Conservation (phyloP, 2,797 vertebrate genomes). For the Halcyon smyrnensis region DNA sequence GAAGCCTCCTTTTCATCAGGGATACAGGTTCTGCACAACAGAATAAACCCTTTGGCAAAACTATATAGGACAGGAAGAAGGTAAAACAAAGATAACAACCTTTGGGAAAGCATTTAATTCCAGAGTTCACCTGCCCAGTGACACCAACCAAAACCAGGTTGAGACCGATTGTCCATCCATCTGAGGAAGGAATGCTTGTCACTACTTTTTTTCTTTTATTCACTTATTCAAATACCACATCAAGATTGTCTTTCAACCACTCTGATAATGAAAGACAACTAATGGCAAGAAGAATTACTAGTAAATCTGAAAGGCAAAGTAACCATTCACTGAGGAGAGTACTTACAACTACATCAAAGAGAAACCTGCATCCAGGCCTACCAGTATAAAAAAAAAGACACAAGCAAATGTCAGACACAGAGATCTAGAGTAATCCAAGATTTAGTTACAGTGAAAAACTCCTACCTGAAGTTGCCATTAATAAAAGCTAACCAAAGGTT, state of each 20-base stretch:
- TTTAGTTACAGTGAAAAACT: not conserved
- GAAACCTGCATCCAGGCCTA: not conserved
- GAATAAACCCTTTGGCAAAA: not conserved
- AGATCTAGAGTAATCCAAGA: not conserved
- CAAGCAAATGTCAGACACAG: not conserved
- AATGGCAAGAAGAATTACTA: not conserved
- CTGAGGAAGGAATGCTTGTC: not conserved
- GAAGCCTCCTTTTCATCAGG: not conserved
- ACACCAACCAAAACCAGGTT: not conserved
- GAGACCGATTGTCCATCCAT: accelerated
- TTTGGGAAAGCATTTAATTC: not conserved
- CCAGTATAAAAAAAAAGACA: not conserved
- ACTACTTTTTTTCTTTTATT: not conserved
- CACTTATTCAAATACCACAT: not conserved
- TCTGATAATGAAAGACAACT: not conserved
- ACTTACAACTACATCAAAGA: not conserved
- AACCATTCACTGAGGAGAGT: not conserved
- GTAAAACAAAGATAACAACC: not conserved
- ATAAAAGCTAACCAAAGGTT: not conserved
- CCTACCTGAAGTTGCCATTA: not conserved
- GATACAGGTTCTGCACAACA: not conserved
- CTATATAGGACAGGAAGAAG: not conserved
- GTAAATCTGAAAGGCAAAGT: not conserved
- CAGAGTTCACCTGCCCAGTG: not conserved
- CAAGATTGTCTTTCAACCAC: not conserved